Base-by-base conservation (phyloP, 1,140 invertebrate species). In the Dreissena polymorpha region DNA sequence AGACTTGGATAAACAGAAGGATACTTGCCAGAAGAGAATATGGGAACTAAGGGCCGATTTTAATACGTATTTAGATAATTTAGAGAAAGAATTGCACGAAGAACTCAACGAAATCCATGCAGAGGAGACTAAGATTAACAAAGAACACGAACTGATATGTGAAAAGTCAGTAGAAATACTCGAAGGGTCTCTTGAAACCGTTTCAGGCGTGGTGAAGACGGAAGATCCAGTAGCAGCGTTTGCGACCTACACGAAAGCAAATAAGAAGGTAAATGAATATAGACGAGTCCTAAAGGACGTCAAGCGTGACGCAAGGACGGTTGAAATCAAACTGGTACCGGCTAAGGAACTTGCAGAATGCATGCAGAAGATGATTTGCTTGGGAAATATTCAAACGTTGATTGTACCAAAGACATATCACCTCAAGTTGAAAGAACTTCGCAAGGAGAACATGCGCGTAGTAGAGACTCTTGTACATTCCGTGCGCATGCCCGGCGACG, bases 391-490 rank as follows among this genome's bases (percentile, higher is more conserved):
- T 0, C 49, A 29, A n/a, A 39, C 72, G 51, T 39, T 65, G 29
- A 57, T 74, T 13, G 72, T 82, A 67, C 79, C 79, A 2, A 82
- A 73, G 57, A 55, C 79, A 23, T 82, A 72, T 53, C 63, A 82
- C 23, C 67, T 72, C 27, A 68, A 49, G 10, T 27, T 82, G n/a
- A 55, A 21, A 10, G 29, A 74, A 18, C 49, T 82, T 25, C 71
- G 72, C 27, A 74, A 72, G 53, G 70, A 73, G n/a, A 74, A 74
- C 27, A 82, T 82, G 70, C 60, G 71, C 29, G 71, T 82, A 1
- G 71, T 82, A 12, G 79, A 82, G 68, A 82, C 79, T 14, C 23
- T 72, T 25, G 79, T 82, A 10, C 79, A 82, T 68, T 73, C 70
- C 18, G 79, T 82, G 10, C 70, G 79, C 18, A 82, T 82, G 79